These are phyloP conservation scores for Picathartes gymnocephalus DNA, from an alignment of 2,113 vertebrate genomes.

Conservation along the genomic window DNA sequence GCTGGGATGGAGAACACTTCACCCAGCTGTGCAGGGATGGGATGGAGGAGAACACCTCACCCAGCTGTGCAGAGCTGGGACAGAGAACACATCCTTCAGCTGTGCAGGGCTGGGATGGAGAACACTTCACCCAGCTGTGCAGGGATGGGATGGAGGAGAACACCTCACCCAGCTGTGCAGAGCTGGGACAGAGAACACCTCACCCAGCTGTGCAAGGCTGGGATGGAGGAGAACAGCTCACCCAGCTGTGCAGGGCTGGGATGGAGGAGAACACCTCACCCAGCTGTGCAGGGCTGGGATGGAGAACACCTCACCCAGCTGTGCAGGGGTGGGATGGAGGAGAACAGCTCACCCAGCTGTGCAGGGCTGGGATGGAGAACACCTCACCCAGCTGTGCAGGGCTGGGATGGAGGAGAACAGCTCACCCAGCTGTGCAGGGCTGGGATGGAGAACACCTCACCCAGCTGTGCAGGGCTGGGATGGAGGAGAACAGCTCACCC, in stretches of 20 bases:
- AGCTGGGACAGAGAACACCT: too few relatives aligned
- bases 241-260: neutral
- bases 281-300: too few relatives aligned
- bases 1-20: neutral
- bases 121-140: too few relatives aligned
- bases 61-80: too few relatives aligned
- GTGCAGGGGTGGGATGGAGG: neutral
- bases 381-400: neutral
- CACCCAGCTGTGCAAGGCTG: neutral
- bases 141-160: neutral
- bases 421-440: neutral
- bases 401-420: neutral
- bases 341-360: neutral
- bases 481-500: neutral
- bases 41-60: neutral
- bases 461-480: neutral
- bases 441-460: neutral
- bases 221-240: neutral
- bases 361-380: neutral
- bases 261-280: neutral
- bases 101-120: neutral
- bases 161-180: neutral
- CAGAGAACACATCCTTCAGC: too few relatives aligned
- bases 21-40: neutral
- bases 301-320: rapidly evolving